A percentile compares a stretch with the other conserved stretches of the same genome.
phyloP scores from a whole-genome alignment of 1,140 invertebrate species.

The Dolichoris vasculosae region DNA sequence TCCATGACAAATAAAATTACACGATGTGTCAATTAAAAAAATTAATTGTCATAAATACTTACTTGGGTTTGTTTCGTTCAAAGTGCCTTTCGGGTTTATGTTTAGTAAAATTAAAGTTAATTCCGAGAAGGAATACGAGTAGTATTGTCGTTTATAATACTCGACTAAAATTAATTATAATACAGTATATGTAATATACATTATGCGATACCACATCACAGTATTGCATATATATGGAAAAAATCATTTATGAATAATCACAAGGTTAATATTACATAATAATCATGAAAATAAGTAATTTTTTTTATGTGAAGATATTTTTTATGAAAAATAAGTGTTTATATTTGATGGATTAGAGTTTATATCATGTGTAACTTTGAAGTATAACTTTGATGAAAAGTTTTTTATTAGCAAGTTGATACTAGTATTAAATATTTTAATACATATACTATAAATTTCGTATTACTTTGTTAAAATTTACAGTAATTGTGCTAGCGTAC shows the following conservation, averaged over 20 bases:
- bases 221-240: constrained; percentile 26
- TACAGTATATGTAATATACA: constrained; percentile 33
- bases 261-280: constrained; percentile 12
- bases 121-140: constrained; percentile 10
- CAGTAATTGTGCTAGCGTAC: not conserved
- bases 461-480: not conserved
- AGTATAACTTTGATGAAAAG: not conserved
- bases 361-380: constrained; percentile 19
- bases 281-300: constrained; percentile 27
- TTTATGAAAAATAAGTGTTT: constrained; percentile 41
- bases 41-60: constrained; percentile 17
- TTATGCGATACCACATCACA: not conserved
- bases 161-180: constrained; percentile 19
- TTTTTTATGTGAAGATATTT: constrained; percentile 18
- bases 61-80: constrained; percentile 53
- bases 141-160: constrained; percentile 43
- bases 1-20: constrained; percentile 12
- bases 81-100: constrained; percentile 60
- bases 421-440: not conserved
- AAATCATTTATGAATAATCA: not conserved
- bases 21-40: not conserved
- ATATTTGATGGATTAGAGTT: constrained; percentile 43
- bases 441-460: not conserved
- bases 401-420: constrained; percentile 20
- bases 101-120: constrained; percentile 20